A percentile compares a stretch with the other conserved stretches of the same genome.
Evolutionary conservation across 2,797 vertebrate species (phyloP).

Genomic region (Enteromius trimaculatus): DNA sequence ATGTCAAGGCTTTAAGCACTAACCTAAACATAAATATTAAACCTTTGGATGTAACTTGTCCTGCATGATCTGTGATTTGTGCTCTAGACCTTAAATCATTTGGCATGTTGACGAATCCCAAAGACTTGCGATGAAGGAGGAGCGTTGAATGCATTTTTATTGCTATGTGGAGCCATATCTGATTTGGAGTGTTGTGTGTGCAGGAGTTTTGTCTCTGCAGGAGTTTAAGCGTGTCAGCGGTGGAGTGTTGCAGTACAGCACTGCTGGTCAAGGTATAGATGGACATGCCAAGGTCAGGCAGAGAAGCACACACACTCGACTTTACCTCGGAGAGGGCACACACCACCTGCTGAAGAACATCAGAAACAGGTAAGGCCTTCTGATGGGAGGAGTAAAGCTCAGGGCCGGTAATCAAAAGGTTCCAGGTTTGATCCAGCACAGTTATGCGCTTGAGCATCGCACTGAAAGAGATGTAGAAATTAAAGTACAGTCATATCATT

Average conservation of each 20-base stretch:
- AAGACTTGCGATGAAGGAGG: neutral
- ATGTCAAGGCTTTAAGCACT: neutral
- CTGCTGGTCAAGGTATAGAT: conserved; percentile 55
- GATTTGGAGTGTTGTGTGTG: neutral
- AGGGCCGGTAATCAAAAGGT: neutral
- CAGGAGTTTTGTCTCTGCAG: conserved; percentile 88
- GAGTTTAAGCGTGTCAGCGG: conserved; percentile 88
- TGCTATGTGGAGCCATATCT: neutral
- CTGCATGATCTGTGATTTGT: neutral
- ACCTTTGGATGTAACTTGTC: neutral
- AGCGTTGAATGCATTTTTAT: neutral
- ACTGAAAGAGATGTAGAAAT: neutral
- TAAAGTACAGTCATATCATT: neutral
- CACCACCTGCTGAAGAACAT: conserved; percentile 89
- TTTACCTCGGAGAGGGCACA: conserved; percentile 87
- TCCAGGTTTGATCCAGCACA: neutral
- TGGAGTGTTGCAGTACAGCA: conserved; percentile 80
- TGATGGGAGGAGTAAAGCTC: neutral
- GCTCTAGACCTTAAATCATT: neutral
- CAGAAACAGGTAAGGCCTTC: conserved; percentile 83
- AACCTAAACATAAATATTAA: neutral
- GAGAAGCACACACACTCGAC: conserved; percentile 90
- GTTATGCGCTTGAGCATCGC: neutral
- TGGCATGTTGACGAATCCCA: neutral
- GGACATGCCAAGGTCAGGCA: conserved; percentile 83